Evolutionary conservation across 2,797 vertebrate species (phyloP), one percentile per base, ranked within the genome.

Genomic region (Phalanger gymnotis): DNA sequence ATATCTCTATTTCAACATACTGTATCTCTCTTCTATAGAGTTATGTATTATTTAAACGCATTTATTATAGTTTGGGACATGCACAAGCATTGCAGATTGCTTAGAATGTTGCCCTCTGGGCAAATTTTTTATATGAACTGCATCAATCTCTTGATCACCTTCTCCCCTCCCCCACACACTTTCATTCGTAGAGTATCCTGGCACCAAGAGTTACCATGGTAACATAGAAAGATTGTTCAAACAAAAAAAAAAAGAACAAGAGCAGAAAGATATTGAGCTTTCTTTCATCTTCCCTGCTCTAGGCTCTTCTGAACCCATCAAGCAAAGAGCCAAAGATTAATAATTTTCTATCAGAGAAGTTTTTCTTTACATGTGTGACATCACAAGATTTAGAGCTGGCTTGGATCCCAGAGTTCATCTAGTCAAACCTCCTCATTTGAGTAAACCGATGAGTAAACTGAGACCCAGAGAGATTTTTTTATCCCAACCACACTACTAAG

Each of bases 181-280:
- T 97, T 97, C 56, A 73, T 98, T 98, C 97, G 95, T 81, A 95
- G 96, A 97, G 91, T 93, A 95, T 92, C 58, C 96, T 97, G 55
- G 93, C 92, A 93, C 94, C 95, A 92, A 87, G 91, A 25, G 54
- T 98, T 98, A 95, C 97, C 97, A 96, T 95, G 95, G 98, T 96
- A 97, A 98, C 54, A 0, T 53, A 93, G 56, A 90, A 97, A 97
- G 90, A 96, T 92, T 96, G 53, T 97, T 98, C 91, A 97, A 11
- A 97, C 92, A 96, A 53, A 96, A 40, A 54, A 90, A 52, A 92
- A 31, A 10, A 89, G 91, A 92, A 93, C 81, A 52, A 96, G 93
- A 91, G 90, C 2, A 92, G 47, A 96, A 92, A 93, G 87, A n/a
- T 93, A 12, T 12, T 95, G 90, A 96, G 97, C 90, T 94, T 98